Conservation (phyloP, 2,797 vertebrate genomes). For the Anolis apletophallus region DNA sequence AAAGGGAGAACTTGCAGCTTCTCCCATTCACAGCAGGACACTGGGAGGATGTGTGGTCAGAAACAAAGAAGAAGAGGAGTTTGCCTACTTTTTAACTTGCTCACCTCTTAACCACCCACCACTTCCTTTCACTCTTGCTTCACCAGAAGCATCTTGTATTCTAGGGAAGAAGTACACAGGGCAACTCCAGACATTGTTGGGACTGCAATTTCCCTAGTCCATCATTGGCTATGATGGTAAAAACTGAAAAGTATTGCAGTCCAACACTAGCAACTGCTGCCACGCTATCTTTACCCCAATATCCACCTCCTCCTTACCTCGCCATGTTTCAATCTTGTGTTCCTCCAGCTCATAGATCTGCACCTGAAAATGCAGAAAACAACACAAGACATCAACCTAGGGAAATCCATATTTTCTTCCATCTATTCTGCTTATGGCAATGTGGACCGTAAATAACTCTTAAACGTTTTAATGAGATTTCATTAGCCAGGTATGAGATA, state of each 20-base stretch:
- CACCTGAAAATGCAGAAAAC: slow-evolving; percentile 80
- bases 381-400: not conserved
- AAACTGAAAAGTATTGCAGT: too few relatives aligned
- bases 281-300: not conserved
- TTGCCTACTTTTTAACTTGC: not conserved
- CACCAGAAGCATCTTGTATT: not conserved
- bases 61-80: not conserved
- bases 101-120: not conserved
- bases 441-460: not conserved
- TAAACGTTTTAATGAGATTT: too few relatives aligned
- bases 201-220: not conserved
- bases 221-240: too few relatives aligned
- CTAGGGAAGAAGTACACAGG: not conserved
- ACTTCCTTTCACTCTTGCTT: not conserved
- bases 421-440: not conserved
- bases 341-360: slow-evolving; percentile 98
- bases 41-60: not conserved
- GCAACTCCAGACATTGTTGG: not conserved
- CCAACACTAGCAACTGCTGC: not conserved
- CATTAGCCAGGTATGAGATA: not conserved
- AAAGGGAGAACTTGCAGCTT: not conserved
- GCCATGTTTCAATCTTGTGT: slow-evolving; percentile 99
- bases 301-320: slow-evolving; percentile 82
- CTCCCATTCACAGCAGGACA: not conserved
- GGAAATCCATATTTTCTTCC: not conserved